These are phyloP conservation scores for Limnephilus auricula DNA, from an alignment of 2,888 invertebrate species.

Conservation along the genomic window DNA sequence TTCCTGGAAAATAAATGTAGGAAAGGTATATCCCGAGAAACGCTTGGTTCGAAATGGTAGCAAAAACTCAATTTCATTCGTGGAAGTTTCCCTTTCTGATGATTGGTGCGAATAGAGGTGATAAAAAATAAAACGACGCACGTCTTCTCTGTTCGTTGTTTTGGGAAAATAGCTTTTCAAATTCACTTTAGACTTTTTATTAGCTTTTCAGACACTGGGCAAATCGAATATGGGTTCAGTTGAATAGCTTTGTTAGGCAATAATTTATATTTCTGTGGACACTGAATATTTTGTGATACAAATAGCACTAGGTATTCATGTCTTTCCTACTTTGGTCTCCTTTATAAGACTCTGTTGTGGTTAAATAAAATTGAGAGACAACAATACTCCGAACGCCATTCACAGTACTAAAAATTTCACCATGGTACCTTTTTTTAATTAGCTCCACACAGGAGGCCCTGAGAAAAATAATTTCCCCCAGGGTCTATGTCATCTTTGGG, in stretches of 20 bases:
- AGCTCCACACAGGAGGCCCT: too few relatives aligned
- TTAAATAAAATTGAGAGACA: too few relatives aligned
- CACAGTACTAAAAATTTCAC: too few relatives aligned
- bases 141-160: slow-evolving; percentile 31
- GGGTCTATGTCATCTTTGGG: too few relatives aligned
- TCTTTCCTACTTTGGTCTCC: background rate
- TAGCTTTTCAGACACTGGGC: slow-evolving; percentile 24
- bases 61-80: slow-evolving; percentile 31
- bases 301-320: background rate
- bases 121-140: slow-evolving; percentile 41
- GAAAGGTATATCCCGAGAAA: background rate
- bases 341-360: background rate
- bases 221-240: slow-evolving; percentile 20
- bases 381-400: too few relatives aligned
- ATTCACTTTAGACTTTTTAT: slow-evolving; percentile 43
- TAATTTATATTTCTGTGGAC: background rate
- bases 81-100: slow-evolving; percentile 9
- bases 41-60: background rate
- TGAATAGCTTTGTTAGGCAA: background rate
- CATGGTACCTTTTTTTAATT: too few relatives aligned
- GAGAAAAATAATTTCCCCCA: too few relatives aligned
- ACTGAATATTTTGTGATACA: background rate
- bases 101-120: slow-evolving; percentile 40
- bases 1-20: background rate
- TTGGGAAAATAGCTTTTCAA: slow-evolving; percentile 41